Evolutionary conservation across 2,113 vertebrate species (phyloP).

Genomic region (Ginglymostoma cirratum): DNA sequence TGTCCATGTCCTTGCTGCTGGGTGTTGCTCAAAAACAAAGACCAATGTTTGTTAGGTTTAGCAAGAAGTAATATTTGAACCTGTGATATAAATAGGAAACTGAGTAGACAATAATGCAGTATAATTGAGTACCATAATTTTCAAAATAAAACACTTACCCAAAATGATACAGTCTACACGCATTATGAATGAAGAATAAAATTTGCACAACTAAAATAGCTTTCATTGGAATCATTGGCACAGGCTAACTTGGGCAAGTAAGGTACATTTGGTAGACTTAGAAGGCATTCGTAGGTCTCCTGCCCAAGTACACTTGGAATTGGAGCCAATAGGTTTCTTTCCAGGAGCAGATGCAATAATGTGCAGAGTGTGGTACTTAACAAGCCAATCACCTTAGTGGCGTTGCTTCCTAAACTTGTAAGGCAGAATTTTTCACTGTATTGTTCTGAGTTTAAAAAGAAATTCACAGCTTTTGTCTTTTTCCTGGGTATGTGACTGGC

Average conservation of each 20-base stretch:
- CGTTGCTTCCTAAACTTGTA: background rate
- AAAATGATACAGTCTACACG: background rate
- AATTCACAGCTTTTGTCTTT: background rate
- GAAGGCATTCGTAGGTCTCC: background rate
- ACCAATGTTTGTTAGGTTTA: background rate
- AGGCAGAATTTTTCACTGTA: background rate
- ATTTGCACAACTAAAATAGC: background rate
- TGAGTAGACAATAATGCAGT: background rate
- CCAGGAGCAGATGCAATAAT: background rate
- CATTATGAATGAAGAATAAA: background rate
- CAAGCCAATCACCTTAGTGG: background rate
- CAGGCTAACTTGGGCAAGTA: background rate
- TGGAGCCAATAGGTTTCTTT: background rate
- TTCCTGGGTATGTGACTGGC: background rate
- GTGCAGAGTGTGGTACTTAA: background rate
- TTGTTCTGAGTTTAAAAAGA: background rate
- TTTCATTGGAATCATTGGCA: background rate
- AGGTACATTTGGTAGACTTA: background rate
- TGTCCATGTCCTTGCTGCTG: background rate
- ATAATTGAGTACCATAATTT: background rate
- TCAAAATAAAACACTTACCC: background rate
- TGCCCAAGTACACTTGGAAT: background rate
- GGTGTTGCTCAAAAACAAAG: background rate
- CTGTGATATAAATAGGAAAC: background rate
- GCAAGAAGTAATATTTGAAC: background rate